Evolutionary conservation across 35 echinoderm and acorn worm species (phyloP).

Genomic region (Antedon bifida): DNA sequence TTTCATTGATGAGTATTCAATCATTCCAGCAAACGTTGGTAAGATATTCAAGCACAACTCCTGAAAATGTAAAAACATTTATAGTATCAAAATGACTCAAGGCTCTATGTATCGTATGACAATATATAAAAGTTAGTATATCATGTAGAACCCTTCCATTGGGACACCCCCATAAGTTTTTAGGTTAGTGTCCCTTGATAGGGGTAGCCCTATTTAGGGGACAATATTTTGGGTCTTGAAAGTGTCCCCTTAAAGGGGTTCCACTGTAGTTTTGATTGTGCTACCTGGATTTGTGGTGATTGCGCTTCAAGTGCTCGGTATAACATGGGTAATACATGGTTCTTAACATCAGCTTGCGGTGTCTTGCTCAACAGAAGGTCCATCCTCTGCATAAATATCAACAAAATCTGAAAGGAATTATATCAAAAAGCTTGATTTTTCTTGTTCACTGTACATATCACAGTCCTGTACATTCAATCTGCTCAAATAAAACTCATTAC

Average conservation of each 20-base stretch:
- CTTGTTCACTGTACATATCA: too few relatives aligned
- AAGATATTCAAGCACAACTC: slow-evolving; percentile 89
- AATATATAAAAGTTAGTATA: too few relatives aligned
- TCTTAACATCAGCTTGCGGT: slow-evolving; percentile 69
- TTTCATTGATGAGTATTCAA: slow-evolving; percentile 84
- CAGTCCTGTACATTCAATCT: too few relatives aligned
- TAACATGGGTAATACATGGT: slow-evolving; percentile 89
- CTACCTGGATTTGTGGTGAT: slow-evolving; percentile 87
- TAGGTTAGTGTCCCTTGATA: too few relatives aligned
- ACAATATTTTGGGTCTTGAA: too few relatives aligned
- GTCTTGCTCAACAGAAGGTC: slow-evolving; percentile 77
- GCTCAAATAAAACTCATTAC: background rate
- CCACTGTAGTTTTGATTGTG: too few relatives aligned
- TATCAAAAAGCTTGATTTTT: background rate
- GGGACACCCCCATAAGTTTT: too few relatives aligned
- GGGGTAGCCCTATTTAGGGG: too few relatives aligned
- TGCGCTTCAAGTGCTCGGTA: slow-evolving; percentile 80
- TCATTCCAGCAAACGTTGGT: slow-evolving; percentile 90
- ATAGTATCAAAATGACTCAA: too few relatives aligned
- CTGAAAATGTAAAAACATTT: slow-evolving; percentile 15
- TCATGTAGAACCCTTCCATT: too few relatives aligned
- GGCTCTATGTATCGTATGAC: background rate
- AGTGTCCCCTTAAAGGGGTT: too few relatives aligned
- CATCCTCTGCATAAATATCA: slow-evolving; percentile 99
- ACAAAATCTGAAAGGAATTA: slow-evolving; percentile 33